phyloP scores from a whole-genome alignment of 2,113 vertebrate genomes.

The Sisor rabdophorus region DNA sequence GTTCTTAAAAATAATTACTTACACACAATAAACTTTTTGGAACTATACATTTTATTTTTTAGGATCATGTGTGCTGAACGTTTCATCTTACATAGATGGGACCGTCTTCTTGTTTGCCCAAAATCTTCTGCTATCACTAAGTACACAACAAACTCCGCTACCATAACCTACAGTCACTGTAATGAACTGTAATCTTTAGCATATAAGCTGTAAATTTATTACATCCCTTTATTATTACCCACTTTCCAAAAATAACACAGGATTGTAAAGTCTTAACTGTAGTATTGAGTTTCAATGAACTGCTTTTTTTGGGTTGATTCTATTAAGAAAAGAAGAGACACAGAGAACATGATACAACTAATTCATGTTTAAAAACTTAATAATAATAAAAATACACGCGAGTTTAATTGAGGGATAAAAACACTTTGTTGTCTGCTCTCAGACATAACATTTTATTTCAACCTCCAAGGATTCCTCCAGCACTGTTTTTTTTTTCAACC shows the following conservation, averaged over 20 bases:
- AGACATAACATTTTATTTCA: conserved; percentile 15
- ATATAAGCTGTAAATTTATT: background rate
- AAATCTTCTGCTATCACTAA: background rate
- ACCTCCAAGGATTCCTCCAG: background rate
- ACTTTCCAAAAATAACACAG: no score
- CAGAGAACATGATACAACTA: background rate
- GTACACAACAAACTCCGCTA: background rate
- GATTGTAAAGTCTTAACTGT: no score
- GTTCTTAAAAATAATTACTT: background rate
- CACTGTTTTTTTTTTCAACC: conserved; percentile 2
- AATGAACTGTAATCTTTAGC: background rate
- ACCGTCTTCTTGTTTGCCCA: background rate
- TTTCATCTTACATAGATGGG: background rate
- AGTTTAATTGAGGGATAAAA: background rate
- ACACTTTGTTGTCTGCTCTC: conserved; percentile 3
- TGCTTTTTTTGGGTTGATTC: background rate
- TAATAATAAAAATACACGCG: background rate
- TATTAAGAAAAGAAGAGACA: background rate
- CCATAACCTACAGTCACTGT: background rate
- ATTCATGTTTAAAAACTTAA: background rate
- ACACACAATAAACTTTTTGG: background rate
- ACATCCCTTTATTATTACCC: no score
- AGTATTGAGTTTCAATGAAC: background rate
- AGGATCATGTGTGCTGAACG: background rate
- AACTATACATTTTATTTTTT: background rate